Evolutionary conservation across 2,113 vertebrate species (phyloP).

Genomic region (Macroglossus sobrinus): DNA sequence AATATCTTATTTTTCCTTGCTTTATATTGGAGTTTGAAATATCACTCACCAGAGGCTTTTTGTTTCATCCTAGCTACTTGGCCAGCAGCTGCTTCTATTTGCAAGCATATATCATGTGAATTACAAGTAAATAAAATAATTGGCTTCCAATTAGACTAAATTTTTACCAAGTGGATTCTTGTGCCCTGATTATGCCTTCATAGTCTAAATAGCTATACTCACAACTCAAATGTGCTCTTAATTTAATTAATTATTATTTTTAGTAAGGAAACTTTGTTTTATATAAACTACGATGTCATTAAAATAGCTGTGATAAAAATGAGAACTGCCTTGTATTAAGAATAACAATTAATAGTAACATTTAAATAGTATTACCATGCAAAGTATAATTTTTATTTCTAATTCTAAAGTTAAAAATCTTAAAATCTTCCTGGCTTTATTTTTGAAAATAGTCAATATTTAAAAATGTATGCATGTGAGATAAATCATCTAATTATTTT

Average conservation of each 20-base stretch:
- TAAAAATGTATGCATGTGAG: not conserved
- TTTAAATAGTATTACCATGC: not conserved
- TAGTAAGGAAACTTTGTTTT: not conserved
- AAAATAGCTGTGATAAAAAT: not conserved
- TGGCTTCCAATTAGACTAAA: constrained; percentile 31
- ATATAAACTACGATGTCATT: not conserved
- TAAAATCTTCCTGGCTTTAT: not conserved
- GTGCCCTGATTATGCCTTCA: not conserved
- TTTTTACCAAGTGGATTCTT: not conserved
- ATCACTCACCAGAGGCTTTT: not conserved
- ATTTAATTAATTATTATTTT: constrained; percentile 11
- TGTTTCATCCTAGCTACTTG: not conserved
- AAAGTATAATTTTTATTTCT: not conserved
- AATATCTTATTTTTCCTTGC: not conserved
- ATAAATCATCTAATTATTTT: not conserved
- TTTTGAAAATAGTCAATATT: not conserved
- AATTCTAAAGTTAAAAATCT: not conserved
- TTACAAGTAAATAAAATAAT: constrained; percentile 58
- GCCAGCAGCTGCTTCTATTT: constrained; percentile 37
- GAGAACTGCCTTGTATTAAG: not conserved
- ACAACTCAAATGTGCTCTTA: not conserved
- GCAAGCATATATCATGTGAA: not conserved
- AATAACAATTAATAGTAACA: not conserved
- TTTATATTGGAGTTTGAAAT: constrained; percentile 1
- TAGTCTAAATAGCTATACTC: not conserved